Base-by-base conservation (phyloP, 1,140 invertebrate species). In the Limonius californicus region DNA sequence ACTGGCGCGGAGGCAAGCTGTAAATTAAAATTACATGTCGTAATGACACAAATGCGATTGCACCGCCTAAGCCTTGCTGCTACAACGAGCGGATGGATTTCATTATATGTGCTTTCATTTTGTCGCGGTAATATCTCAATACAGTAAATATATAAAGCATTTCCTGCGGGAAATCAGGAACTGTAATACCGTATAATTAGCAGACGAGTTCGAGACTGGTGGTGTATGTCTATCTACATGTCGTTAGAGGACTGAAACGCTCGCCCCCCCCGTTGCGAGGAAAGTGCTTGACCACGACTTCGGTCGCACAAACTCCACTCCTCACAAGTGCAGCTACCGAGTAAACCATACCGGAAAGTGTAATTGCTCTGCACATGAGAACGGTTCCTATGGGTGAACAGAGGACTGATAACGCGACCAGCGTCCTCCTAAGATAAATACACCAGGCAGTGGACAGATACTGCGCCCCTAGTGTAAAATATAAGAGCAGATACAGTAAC, bases 121-220 rank as follows among this genome's bases (percentile, higher is more conserved):
- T 45, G 16, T 4, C 6, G 42, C 42, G 16, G 42, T n/a, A 54
- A 53, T 54, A 54, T 43, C 59, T 32, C 47, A 61, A 61, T 15
- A 27, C 21, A 16, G 50, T 20, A 54, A 27, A 54, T 27, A 16
- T 15, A 9, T 16, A 20, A 7, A 57, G 12, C 47, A 42, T 43
- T 62, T 68, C 66, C 66, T 62, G 32, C 56, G 66, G 66, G 66
- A 68, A 68, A 68, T 68, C 66, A 68, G 63, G 50, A 47, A 55
- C 57, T 19, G 62, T 63, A 59, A 59, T 63, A 45, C 57, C 30
- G 32, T 59, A 61, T 68, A 68, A 68, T 68, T 68, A 65, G 42
- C 57, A 35, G 50, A 55, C 35, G 58, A 61, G 58, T 62, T 64
- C 59, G 54, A 27, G 12, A 54, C 50, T 39, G 12, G 0, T 11